These are phyloP conservation scores for Holacanthus passer DNA, from an alignment of 2,113 vertebrate genomes.

Conservation along the genomic window DNA sequence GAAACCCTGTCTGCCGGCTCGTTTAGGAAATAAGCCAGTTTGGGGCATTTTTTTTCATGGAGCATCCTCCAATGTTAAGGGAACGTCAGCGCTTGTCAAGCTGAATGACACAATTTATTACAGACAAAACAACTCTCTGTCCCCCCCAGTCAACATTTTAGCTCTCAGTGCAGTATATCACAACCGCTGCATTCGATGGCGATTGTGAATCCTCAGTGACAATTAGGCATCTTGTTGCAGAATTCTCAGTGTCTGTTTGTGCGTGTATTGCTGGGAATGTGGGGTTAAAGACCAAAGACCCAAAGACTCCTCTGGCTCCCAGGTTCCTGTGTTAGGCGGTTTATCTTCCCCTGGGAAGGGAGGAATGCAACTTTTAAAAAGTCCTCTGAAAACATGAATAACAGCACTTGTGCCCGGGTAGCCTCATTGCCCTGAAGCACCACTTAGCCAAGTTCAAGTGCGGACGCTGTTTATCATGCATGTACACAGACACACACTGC, in stretches of 20 bases:
- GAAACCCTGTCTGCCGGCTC: slow-evolving; percentile 47
- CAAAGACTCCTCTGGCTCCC: slow-evolving; percentile 47
- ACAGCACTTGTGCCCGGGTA: slow-evolving; percentile 54
- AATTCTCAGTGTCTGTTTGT: slow-evolving; percentile 46
- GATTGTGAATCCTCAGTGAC: slow-evolving; percentile 26
- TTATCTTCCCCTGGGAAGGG: slow-evolving; percentile 66
- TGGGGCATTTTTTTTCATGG: slow-evolving; percentile 57
- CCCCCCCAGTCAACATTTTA: slow-evolving; percentile 31
- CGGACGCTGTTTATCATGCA: slow-evolving; percentile 58
- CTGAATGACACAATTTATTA: slow-evolving; percentile 57
- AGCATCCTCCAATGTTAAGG: slow-evolving; percentile 42
- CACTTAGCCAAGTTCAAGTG: slow-evolving; percentile 71
- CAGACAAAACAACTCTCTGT: slow-evolving; percentile 55
- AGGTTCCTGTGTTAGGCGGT: slow-evolving; percentile 61
- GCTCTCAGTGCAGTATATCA: slow-evolving; percentile 11
- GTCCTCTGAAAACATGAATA: slow-evolving; percentile 71
- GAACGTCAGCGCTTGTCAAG: slow-evolving; percentile 43
- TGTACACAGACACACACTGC: slow-evolving; percentile 40
- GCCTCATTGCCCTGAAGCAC: slow-evolving; percentile 58
- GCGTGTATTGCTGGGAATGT: slow-evolving; percentile 33
- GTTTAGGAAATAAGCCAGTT: slow-evolving; percentile 68
- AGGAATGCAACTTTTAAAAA: slow-evolving; percentile 77
- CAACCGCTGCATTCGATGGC: slow-evolving; percentile 7
- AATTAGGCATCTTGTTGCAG: slow-evolving; percentile 31
- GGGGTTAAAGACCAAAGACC: slow-evolving; percentile 57